Conservation (phyloP, 2,888 invertebrate genomes). For the Luffia ferchaultella region DNA sequence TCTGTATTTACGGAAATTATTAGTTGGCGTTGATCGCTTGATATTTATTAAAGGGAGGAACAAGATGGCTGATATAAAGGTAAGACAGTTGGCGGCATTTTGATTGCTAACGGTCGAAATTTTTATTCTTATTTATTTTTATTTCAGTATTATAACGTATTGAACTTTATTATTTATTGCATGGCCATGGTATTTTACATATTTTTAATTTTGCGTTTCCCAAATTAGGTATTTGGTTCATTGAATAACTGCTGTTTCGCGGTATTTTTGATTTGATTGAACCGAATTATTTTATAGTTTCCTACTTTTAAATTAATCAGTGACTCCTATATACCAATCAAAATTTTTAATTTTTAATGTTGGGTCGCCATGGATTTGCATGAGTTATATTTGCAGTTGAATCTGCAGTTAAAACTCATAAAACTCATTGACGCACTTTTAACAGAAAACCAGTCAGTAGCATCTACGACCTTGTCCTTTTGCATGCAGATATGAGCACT, state of each 20-base stretch:
- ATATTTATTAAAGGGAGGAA: constrained; percentile 24
- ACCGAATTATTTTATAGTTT: not conserved
- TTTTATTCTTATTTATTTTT: constrained; percentile 20
- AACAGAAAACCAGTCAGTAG: too few relatives aligned
- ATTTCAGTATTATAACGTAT: not conserved
- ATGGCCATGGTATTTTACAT: not conserved
- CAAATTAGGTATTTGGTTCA: not conserved
- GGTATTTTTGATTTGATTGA: not conserved
- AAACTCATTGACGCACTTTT: too few relatives aligned
- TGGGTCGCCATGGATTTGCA: too few relatives aligned
- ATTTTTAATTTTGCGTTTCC: not conserved
- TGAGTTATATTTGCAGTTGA: too few relatives aligned
- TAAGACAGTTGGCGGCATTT: constrained; percentile 61
- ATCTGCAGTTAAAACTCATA: too few relatives aligned
- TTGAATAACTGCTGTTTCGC: not conserved
- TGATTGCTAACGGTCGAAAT: constrained; percentile 47
- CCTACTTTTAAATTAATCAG: too few relatives aligned
- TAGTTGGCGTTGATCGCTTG: constrained; percentile 45
- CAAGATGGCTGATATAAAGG: constrained; percentile 67
- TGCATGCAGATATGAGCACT: too few relatives aligned
- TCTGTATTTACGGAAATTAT: constrained; percentile 31
- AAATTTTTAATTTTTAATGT: too few relatives aligned
- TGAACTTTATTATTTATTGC: too few relatives aligned
- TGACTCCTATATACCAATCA: too few relatives aligned
- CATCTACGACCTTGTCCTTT: too few relatives aligned